phyloP scores from a whole-genome alignment of 2,888 invertebrate species.

The Orthosia incerta region DNA sequence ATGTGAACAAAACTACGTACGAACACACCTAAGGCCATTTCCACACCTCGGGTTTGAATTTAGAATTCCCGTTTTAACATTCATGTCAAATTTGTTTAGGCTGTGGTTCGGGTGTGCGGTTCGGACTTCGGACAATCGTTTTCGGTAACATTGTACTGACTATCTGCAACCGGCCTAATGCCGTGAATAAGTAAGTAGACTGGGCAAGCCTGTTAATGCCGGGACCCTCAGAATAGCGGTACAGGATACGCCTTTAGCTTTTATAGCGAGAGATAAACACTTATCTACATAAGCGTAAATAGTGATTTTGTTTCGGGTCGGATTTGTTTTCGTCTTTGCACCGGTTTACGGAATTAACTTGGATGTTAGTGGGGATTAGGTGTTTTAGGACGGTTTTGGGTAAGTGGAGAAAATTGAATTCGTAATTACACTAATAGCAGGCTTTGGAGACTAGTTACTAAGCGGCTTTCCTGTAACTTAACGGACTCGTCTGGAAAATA shows the following conservation, averaged over 20 bases:
- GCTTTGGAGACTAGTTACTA: background rate
- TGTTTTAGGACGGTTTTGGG: slow-evolving; percentile 35
- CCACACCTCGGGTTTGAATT: slow-evolving; percentile 52
- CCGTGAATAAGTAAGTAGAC: slow-evolving; percentile 71
- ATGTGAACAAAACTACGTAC: slow-evolving; percentile 44
- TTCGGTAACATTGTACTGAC: slow-evolving; percentile 61
- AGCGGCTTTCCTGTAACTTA: slow-evolving; percentile 20
- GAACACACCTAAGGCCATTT: slow-evolving; percentile 10
- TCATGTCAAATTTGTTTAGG: slow-evolving; percentile 68
- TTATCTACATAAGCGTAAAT: slow-evolving; percentile 67
- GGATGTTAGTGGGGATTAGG: slow-evolving; percentile 46
- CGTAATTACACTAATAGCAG: slow-evolving; percentile 41
- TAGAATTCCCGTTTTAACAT: slow-evolving; percentile 58
- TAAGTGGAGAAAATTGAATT: slow-evolving; percentile 37
- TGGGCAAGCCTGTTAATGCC: slow-evolving; percentile 63
- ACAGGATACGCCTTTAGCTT: slow-evolving; percentile 58
- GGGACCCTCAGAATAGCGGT: slow-evolving; percentile 56
- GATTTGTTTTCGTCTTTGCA: slow-evolving; percentile 60
- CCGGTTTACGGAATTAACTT: slow-evolving; percentile 50
- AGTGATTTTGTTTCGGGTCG: slow-evolving; percentile 60
- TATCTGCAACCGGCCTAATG: slow-evolving; percentile 66
- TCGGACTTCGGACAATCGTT: slow-evolving; percentile 60
- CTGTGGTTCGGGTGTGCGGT: slow-evolving; percentile 46
- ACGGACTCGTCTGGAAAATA: background rate
- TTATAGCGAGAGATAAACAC: slow-evolving; percentile 62